These are phyloP conservation scores for Notodromas monacha DNA, from an alignment of 2,888 invertebrate species.

Conservation along the genomic window DNA sequence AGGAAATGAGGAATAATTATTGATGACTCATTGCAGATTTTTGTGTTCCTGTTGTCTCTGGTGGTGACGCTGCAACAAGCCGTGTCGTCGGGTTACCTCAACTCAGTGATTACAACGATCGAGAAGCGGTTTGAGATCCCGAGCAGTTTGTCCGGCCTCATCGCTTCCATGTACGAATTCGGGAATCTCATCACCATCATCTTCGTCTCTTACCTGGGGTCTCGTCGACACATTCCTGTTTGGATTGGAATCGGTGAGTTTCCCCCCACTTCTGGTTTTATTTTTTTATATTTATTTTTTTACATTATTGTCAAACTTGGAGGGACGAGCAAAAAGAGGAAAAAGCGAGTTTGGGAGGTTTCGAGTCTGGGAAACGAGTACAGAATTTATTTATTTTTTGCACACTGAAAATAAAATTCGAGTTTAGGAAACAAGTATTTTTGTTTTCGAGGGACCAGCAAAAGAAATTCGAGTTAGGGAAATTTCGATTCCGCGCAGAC, in stretches of 20 bases:
- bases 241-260: constrained; percentile 67
- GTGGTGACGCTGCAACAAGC: constrained; percentile 67
- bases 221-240: constrained; percentile 59
- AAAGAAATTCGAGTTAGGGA: no score
- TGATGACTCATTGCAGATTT: constrained; percentile 25
- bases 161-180: constrained; percentile 76
- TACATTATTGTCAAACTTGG: no score
- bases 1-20: background rate
- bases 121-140: constrained; percentile 74
- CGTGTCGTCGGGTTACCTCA: constrained; percentile 61
- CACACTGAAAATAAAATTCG: no score
- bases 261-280: no score
- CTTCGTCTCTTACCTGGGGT: constrained; percentile 76
- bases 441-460: no score
- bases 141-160: constrained; percentile 61
- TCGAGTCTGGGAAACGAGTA: no score
- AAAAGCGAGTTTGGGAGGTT: no score
- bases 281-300: no score
- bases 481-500: no score
- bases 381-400: no score
- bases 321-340: no score
- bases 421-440: no score
- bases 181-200: constrained; percentile 82
- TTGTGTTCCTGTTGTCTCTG: constrained; percentile 55
- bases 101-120: constrained; percentile 82